A percentile compares a stretch with the other conserved stretches of the same genome.
These are phyloP conservation scores for Botrylloides violaceus DNA, from an alignment of 23 tunicate species.

Conservation along the genomic window DNA sequence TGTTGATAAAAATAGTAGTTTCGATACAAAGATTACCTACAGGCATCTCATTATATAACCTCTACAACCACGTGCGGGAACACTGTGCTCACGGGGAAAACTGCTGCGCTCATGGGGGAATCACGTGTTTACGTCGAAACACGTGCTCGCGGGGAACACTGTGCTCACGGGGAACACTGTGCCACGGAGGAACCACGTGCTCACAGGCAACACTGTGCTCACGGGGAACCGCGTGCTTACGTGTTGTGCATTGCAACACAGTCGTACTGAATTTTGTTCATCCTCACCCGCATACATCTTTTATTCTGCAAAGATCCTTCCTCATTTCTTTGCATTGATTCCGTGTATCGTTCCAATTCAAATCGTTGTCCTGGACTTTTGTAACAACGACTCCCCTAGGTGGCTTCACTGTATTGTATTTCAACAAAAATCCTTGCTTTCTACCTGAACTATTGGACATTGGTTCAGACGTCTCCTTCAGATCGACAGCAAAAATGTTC, in stretches of 20 bases:
- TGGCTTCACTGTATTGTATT: conserved; percentile 38
- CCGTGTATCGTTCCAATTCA: conserved; percentile 26
- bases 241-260: not conserved
- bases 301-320: conserved; percentile 27
- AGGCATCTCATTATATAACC: no score
- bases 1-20: no score
- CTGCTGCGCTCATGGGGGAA: no score
- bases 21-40: no score
- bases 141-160: no score
- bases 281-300: conserved; percentile 47
- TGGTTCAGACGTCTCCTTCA: no score
- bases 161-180: no score
- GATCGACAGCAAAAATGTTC: no score
- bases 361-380: not conserved
- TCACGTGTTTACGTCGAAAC: no score
- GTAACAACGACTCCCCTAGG: conserved; percentile 4
- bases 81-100: no score
- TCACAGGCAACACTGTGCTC: not conserved
- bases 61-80: no score
- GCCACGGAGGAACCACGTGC: not conserved
- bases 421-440: conserved; percentile 22
- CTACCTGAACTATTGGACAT: not conserved
- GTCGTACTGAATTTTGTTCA: not conserved
- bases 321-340: conserved; percentile 8
- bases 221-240: no score